Evolutionary conservation across 2,113 vertebrate genomes (phyloP), one percentile per base, ranked within the genome.

Genomic region (Gambusia holbrooki): DNA sequence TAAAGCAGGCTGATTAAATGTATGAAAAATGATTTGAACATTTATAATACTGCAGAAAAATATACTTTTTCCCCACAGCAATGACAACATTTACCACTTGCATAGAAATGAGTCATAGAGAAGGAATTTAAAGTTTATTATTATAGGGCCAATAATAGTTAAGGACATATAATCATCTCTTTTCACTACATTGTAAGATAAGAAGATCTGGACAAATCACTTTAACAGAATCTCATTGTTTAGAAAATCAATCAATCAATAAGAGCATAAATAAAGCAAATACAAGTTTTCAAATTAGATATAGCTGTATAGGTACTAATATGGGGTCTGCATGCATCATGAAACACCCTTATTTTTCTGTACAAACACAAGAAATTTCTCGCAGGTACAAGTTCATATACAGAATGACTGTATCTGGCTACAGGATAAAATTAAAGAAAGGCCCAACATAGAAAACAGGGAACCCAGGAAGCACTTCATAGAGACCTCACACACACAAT

Each of bases 381-480:
- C 13, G 69, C 69, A 74, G 69, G 66, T 77, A 77, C 61, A 30
- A 66, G 79, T 75, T 73, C 54, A 75, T 85, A 71, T 80, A 83
- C 81, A 90, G 72, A 28, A 76, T 74, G 74, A 80, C 27, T 83
- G 73, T 67, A 82, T 80, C 81, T 87, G 86, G 88, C 89, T 91
- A 90, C 91, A 74, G 40, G 74, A 84, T 77, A 74, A 1, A 66
- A 88, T 66, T 75, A 72, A 86, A 81, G 81, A 90, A 83, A 89
- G 87, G 87, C 84, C 86, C 28, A 14, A 89, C 84, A 84, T 75
- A 87, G 66, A 88, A 90, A 87, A 83, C 72, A 76, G 80, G 66
- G 72, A 76, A 86, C 83, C 77, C 79, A 84, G 92, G 90, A 93
- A 93, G 91, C 92, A 93, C 93, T 91, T 89, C 60, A 84, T 58